phyloP scores from a whole-genome alignment of 2,113 vertebrate species.

The Psammodynastes pulverulentus region DNA sequence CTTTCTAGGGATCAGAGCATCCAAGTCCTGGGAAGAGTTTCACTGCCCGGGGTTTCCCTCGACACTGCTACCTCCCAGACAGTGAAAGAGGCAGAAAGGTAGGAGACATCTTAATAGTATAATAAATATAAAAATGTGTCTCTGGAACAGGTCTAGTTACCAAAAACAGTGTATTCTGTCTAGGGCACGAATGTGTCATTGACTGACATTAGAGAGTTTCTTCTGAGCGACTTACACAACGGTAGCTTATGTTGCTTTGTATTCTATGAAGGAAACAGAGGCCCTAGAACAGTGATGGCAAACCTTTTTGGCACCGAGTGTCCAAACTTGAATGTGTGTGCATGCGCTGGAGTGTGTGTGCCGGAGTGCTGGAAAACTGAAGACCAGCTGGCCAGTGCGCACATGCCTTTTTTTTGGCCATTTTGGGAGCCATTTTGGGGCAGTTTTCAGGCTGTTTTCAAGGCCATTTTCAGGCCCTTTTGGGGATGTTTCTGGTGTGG shows the following conservation, averaged over 20 bases:
- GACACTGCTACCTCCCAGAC: conserved; percentile 96
- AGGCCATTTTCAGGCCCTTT: no score
- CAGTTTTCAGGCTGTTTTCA: no score
- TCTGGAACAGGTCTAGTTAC: neutral
- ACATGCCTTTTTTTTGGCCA: no score
- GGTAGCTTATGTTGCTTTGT: neutral
- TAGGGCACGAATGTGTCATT: neutral
- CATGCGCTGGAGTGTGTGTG: no score
- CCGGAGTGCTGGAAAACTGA: no score
- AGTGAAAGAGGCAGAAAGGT: conserved; percentile 94
- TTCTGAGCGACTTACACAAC: neutral
- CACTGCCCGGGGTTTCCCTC: conserved; percentile 90
- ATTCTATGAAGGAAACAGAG: neutral
- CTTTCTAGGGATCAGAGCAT: conserved; percentile 85
- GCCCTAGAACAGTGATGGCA: no score
- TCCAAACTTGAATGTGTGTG: no score
- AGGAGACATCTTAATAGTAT: neutral
- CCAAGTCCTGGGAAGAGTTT: conserved; percentile 90
- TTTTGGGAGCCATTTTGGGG: no score
- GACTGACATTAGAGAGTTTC: neutral
- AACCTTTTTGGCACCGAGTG: no score
- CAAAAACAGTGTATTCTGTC: neutral
- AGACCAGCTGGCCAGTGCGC: no score
- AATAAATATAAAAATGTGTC: rapidly evolving
- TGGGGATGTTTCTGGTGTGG: no score